Conservation (phyloP, 1,140 invertebrate genomes). For the Tenebrio molitor region DNA sequence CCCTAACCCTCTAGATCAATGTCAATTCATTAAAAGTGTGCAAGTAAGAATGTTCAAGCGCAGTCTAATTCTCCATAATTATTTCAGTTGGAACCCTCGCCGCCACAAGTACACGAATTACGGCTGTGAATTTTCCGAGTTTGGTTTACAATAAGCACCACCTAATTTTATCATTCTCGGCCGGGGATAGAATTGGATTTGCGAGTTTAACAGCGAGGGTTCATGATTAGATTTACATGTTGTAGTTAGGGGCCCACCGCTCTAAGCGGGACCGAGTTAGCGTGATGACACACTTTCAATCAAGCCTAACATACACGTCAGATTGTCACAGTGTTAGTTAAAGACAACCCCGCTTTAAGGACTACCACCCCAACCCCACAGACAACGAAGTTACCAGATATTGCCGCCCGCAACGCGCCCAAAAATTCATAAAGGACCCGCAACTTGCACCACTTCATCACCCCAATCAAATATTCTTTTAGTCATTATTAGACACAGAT, state of each 20-base stretch:
- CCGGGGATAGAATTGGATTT: slow-evolving; percentile 65
- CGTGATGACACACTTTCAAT: slow-evolving; percentile 61
- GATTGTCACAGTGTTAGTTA: slow-evolving; percentile 47
- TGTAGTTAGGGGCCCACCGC: slow-evolving; percentile 56
- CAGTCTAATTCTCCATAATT: slow-evolving; percentile 65
- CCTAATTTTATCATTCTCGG: slow-evolving; percentile 67
- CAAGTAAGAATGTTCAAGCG: slow-evolving; percentile 58
- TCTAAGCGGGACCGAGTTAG: slow-evolving; percentile 49
- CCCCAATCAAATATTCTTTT: too few species aligned
- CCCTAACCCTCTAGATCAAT: slow-evolving; percentile 63
- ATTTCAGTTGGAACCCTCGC: slow-evolving; percentile 62
- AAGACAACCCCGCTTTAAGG: slow-evolving; percentile 11
- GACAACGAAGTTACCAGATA: slow-evolving; percentile 9
- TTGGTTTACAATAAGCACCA: slow-evolving; percentile 68
- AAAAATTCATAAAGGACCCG: neutral
- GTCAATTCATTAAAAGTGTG: slow-evolving; percentile 65
- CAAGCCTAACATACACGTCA: slow-evolving; percentile 53
- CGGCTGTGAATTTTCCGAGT: slow-evolving; percentile 66
- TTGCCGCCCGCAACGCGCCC: neutral
- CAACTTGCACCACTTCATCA: too few species aligned
- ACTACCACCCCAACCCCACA: neutral
- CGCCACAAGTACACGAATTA: slow-evolving; percentile 64
- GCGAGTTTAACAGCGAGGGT: slow-evolving; percentile 64
- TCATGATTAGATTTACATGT: slow-evolving; percentile 67
- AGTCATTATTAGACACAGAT: too few species aligned